Percentiles rank a stretch among this genome's conserved stretches.
Conservation (phyloP, 1,140 invertebrate genomes). For the Drosophila pachea region DNA sequence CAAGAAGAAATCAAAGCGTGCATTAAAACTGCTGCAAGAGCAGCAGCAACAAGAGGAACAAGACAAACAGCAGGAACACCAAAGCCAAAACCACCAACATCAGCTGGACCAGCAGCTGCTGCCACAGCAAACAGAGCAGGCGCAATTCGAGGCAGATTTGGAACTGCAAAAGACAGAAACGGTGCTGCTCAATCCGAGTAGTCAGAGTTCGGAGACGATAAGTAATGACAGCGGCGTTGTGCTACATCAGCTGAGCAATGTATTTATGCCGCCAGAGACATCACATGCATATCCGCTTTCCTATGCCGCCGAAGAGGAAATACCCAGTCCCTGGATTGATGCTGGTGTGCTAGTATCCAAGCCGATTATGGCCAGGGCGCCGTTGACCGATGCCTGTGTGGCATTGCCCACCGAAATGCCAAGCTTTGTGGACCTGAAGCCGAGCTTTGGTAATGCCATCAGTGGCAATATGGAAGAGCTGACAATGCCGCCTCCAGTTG, state of each 20-base stretch:
- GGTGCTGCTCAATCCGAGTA: conserved; percentile 47
- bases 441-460: conserved; percentile 53
- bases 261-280: conserved; percentile 70
- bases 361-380: conserved; percentile 71
- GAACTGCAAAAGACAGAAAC: conserved; percentile 35
- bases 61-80: too few species aligned
- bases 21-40: conserved; percentile 21
- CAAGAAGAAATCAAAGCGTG: conserved; percentile 54
- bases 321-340: conserved; percentile 86
- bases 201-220: conserved; percentile 52
- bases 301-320: conserved; percentile 86
- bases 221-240: conserved; percentile 64
- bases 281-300: conserved; percentile 85
- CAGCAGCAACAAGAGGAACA: too few species aligned
- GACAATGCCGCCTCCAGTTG: neutral
- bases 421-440: conserved; percentile 82
- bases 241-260: conserved; percentile 47
- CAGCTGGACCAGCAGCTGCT: conserved; percentile 16
- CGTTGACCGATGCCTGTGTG: conserved; percentile 73
- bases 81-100: too few species aligned
- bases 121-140: conserved; percentile 10
- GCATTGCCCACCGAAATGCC: conserved; percentile 86
- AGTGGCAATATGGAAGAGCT: conserved; percentile 46
- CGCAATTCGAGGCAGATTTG: conserved; percentile 15
- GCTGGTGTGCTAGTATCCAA: conserved; percentile 82